Base-by-base conservation (phyloP, 2,888 invertebrate genomes). In the Ormyrus nitidulus region DNA sequence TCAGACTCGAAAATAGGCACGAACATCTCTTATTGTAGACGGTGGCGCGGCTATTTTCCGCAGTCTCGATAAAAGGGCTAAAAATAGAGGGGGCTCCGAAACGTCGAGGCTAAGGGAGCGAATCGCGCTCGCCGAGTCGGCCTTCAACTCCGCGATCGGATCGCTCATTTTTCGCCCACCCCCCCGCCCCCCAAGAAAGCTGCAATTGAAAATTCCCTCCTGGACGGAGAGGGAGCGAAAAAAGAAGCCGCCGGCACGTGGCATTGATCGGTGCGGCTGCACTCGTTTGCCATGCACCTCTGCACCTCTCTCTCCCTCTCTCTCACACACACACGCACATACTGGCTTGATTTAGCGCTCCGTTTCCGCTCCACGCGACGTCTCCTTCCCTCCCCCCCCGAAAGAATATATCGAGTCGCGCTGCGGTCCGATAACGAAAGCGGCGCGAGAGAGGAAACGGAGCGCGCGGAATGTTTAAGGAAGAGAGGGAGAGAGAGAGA, bases 241-340 rank as follows among this genome's bases (percentile, higher is more conserved):
- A 34, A 34, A 34, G 34, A 48, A 44, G 8, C 11, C 48, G 9
- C 19, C 2, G 59, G 70, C 59, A 58, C 70, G 58, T 70, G 70
- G 59, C 70, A 70, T 70, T 70, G 49, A 44, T 19, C 44, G 8
- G 10, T n/a, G 10, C 10, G 62, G 62, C 62, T 61, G 10, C 61
- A 8, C 10, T 9, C 6, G 11, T 64, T 58, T 58, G 10, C 34
- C 34, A 34, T 34, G 34, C 34, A 34, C 34, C 34, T 34, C 34
- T 34, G 34, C 34, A 4, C 34, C 34, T 34, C 34, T 34, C 34
- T 34, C 34, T 34, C 34, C 3, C 34, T 34, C 34, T 34, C 34
- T 34, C 34, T 4, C 4, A 4, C 34, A 4, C 34, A 34, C 34
- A 4, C 19, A 19, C 53, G 53, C 53, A 10, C 53, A 10, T 3